Base-by-base conservation (phyloP, 1,140 invertebrate species). In the Spodoptera frugiperda region DNA sequence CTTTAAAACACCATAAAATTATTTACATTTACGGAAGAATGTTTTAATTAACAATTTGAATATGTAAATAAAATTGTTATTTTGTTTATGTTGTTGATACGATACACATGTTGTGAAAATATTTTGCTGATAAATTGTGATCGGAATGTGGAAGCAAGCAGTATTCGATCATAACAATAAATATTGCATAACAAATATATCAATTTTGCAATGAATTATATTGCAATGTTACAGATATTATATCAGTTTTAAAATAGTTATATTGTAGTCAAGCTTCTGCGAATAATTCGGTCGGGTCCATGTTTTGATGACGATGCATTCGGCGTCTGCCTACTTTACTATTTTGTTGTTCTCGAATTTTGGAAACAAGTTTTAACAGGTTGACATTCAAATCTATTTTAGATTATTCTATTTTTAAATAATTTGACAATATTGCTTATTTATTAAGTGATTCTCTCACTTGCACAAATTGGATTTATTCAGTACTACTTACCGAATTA, bases 141-240 rank as follows among this genome's bases (percentile, higher is more conserved):
- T 85, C 68, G 90, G 90, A 86, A 93, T 93, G 91, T 93, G 90
- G 91, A 92, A 93, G 89, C 87, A 78, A 84, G 68, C 76, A 78
- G 75, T 30, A 81, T 75, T 61, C 79, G 82, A 77, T 85, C 61
- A 82, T 79, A 83, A 84, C 81, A 87, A 87, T 83, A 90, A 90
- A 91, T 82, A 88, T 89, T 90, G 84, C 85, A 88, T 87, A 91
- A 91, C 59, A 71, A 80, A 82, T 85, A 87, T 86, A 89, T 89
- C 25, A 73, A 79, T 87, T 79, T 82, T 54, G 67, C 72, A 77
- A 79, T 70, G 70, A 79, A 77, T 68, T 59, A 53, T 61, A 53
- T 61, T 75, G 57, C 65, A 63, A 74, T 44, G 10, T 57, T 57
- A 39, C 68, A 19, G 54, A 46, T 72, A 48, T 30, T 72, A 72